A percentile compares a stretch with the other conserved stretches of the same genome.
Evolutionary conservation across 92 coral and sea anemone species (phyloP).

Genomic region (Parazoanthus atlanticus): DNA sequence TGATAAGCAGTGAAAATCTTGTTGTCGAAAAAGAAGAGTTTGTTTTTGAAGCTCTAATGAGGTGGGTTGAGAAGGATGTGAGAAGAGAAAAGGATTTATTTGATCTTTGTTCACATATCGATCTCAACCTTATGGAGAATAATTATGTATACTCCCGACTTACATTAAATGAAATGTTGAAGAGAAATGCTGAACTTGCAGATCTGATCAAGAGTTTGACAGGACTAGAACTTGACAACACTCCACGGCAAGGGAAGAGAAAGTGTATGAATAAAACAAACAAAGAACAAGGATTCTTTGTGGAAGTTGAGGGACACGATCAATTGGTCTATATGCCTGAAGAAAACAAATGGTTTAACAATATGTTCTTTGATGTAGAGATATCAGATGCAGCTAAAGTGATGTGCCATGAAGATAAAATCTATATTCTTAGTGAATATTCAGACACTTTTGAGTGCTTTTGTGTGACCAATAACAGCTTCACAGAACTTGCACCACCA

Average conservation of each 20-base stretch:
- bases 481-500: slow-evolving; percentile 1
- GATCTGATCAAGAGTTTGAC: neutral
- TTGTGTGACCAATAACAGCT: slow-evolving; percentile 17
- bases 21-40: slow-evolving; percentile 10
- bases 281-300: neutral
- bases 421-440: slow-evolving; percentile 8
- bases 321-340: slow-evolving; percentile 18
- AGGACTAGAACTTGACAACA: neutral
- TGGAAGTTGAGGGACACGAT: neutral
- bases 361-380: neutral
- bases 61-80: slow-evolving; percentile 5
- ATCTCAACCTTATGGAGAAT: neutral
- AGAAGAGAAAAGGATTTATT: neutral
- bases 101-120: neutral
- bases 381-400: slow-evolving; percentile 11
- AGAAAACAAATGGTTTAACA: slow-evolving; percentile 21
- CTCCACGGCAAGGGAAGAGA: neutral
- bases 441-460: slow-evolving; percentile 17
- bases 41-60: slow-evolving; percentile 16
- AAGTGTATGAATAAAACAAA: neutral
- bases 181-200: neutral
- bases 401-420: slow-evolving; percentile 4
- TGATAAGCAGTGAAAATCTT: neutral
- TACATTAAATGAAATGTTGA: neutral
- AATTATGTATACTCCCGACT: neutral